Conservation (phyloP, 2,888 invertebrate species). For the Drymonia ruficornis region DNA sequence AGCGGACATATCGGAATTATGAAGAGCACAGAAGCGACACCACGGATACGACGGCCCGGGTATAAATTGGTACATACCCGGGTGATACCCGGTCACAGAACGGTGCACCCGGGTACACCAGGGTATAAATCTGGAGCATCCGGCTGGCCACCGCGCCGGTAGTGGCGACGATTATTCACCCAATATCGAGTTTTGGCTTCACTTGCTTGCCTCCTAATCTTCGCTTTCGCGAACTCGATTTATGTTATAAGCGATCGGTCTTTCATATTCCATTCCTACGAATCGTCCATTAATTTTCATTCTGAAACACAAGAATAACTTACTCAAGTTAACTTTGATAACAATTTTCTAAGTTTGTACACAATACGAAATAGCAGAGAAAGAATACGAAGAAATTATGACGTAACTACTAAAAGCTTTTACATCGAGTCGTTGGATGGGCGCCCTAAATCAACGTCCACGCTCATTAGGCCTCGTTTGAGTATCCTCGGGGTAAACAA, state of each 20-base stretch:
- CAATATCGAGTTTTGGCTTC: slow-evolving; percentile 84
- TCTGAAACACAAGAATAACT: slow-evolving; percentile 25
- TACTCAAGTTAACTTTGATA: slow-evolving; percentile 23
- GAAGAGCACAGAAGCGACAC: slow-evolving; percentile 73
- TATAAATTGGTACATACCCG: slow-evolving; percentile 49
- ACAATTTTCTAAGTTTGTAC: slow-evolving; percentile 27
- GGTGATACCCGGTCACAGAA: slow-evolving; percentile 62
- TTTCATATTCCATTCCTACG: slow-evolving; percentile 15
- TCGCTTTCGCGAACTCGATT: slow-evolving; percentile 74
- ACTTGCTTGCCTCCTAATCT: slow-evolving; percentile 80
- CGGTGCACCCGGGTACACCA: slow-evolving; percentile 52
- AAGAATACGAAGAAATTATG: slow-evolving; percentile 49
- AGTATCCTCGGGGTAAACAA: slow-evolving; percentile 52
- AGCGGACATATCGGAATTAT: slow-evolving; percentile 77
- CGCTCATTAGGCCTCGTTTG: slow-evolving; percentile 54
- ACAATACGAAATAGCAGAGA: slow-evolving; percentile 22
- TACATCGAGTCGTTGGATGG: slow-evolving; percentile 34
- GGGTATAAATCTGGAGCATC: slow-evolving; percentile 83
- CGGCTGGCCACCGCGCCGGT: slow-evolving; percentile 81
- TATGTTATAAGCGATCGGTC: slow-evolving; percentile 50
- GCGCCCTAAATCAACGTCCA: slow-evolving; percentile 58
- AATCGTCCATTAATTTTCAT: slow-evolving; percentile 32
- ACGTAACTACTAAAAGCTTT: slow-evolving; percentile 62
- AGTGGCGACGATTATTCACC: slow-evolving; percentile 84
- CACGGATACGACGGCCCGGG: slow-evolving; percentile 57